Conservation (phyloP, 2,113 vertebrate species). For the Ictalurus furcatus region DNA sequence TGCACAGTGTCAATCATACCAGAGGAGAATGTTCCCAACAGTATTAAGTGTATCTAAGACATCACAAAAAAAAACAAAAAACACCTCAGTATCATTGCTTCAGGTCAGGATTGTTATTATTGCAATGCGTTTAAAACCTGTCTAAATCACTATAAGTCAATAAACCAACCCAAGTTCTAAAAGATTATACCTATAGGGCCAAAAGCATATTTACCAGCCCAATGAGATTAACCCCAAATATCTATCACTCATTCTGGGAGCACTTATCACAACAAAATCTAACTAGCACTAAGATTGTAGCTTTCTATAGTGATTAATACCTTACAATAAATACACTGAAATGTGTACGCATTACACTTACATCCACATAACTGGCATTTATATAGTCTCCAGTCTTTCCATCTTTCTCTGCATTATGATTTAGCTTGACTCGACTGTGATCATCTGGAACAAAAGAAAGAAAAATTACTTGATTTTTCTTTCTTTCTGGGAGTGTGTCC, state of each 20-base stretch:
- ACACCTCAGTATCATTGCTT: neutral
- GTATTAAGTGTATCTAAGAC: neutral
- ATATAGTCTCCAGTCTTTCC: conserved; percentile 88
- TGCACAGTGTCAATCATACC: neutral
- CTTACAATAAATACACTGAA: neutral
- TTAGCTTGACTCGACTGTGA: conserved; percentile 89
- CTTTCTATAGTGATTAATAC: neutral
- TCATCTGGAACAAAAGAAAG: conserved; percentile 80
- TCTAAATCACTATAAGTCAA: neutral
- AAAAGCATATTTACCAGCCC: neutral
- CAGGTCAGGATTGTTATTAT: neutral
- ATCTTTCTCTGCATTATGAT: conserved; percentile 79
- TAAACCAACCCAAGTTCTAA: neutral
- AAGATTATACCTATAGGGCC: neutral
- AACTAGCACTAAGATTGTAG: neutral
- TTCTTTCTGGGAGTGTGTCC: neutral
- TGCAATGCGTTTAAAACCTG: neutral
- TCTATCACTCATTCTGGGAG: neutral
- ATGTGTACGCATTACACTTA: conserved; percentile 61
- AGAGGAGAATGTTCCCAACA: neutral
- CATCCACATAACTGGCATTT: conserved; percentile 95
- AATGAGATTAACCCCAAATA: neutral
- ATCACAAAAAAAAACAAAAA: neutral
- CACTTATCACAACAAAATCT: neutral
- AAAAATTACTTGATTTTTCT: neutral